Base-by-base conservation (phyloP, 1,140 invertebrate species). In the Aleiodes sp. region DNA sequence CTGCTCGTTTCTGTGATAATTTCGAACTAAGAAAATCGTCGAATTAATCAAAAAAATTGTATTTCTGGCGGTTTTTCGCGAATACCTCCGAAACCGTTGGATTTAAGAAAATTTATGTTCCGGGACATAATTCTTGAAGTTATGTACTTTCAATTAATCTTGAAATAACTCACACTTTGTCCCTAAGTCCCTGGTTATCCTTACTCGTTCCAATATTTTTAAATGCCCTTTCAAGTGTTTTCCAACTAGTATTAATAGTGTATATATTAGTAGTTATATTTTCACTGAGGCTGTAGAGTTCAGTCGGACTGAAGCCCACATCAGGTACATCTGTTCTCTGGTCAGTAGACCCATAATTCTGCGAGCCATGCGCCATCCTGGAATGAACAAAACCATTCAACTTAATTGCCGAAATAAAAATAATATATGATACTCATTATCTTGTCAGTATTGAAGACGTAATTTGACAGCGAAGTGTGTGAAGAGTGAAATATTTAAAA, bases 201-300 rank as follows among this genome's bases (percentile, higher is more conserved):
- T 90, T 91, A 19, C 88, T 87, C 4, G 93, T 93, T 46, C 94
- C 94, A 76, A 96, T 90, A 63, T 89, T 88, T 79, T 92, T 94
- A 66, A 91, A 87, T 73, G 92, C 90, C 79, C 90, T 90, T 78
- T 95, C 93, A 70, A 96, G 83, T 4, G 88, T 88, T 74, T 89
- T 88, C 78, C 90, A 89, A 73, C 89, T 92, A 43, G 88, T 88
- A 76, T 93, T 93, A 46, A 95, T 92, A 0, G 90, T 90, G 76
- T 91, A 93, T 68, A 95, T 91, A 82, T 94, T 94, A 59, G 92
- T 91, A 0, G 91, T 92, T 68, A 95, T 93, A 77, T 90, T 90
- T 82, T 93, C 92, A 77, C 90, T 92, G 33, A 93, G 82, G 71
- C 89, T 92, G 79, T 92, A 92, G 59, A 93, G 88, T 83, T 93